Evolutionary conservation across 2,888 invertebrate species (phyloP).

Genomic region (Eupsilia transversa): DNA sequence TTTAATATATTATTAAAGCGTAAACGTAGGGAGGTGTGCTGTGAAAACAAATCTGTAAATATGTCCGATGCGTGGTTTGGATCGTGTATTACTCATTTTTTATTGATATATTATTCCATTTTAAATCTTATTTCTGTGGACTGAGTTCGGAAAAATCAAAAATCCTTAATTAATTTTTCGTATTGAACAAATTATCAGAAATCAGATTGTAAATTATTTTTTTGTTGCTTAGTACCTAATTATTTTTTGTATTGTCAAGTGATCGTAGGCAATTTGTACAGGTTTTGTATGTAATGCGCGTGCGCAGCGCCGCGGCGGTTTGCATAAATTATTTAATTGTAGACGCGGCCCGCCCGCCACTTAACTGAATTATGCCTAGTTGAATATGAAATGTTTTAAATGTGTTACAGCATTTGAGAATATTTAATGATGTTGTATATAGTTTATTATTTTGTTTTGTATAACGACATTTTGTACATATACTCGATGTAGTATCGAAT

Average conservation of each 20-base stretch:
- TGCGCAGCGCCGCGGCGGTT: constrained; percentile 62
- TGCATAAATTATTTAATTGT: constrained; percentile 81
- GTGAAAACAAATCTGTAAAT: constrained; percentile 81
- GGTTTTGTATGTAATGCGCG: constrained; percentile 72
- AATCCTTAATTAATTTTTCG: constrained; percentile 66
- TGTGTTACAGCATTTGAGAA: constrained; percentile 91
- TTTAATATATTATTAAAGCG: constrained; percentile 87
- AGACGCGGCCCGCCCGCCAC: constrained; percentile 78
- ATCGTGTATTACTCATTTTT: constrained; percentile 72
- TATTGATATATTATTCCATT: constrained; percentile 71
- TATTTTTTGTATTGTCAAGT: constrained; percentile 73
- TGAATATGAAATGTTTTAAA: constrained; percentile 90
- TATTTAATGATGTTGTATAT: constrained; percentile 91
- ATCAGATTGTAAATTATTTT: constrained; percentile 77
- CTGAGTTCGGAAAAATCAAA: constrained; percentile 71
- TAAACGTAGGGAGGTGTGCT: constrained; percentile 83
- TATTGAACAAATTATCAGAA: constrained; percentile 76
- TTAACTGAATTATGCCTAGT: constrained; percentile 88
- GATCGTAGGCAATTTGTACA: constrained; percentile 82
- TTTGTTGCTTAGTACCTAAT: constrained; percentile 85
- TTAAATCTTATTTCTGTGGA: constrained; percentile 71
- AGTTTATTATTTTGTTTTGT: constrained; percentile 90
- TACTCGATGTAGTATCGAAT: constrained; percentile 77
- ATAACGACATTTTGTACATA: constrained; percentile 88
- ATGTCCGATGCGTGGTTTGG: constrained; percentile 74